These are phyloP conservation scores for Dendrocopos noguchii DNA, from an alignment of 2,113 vertebrate species.

Conservation along the genomic window DNA sequence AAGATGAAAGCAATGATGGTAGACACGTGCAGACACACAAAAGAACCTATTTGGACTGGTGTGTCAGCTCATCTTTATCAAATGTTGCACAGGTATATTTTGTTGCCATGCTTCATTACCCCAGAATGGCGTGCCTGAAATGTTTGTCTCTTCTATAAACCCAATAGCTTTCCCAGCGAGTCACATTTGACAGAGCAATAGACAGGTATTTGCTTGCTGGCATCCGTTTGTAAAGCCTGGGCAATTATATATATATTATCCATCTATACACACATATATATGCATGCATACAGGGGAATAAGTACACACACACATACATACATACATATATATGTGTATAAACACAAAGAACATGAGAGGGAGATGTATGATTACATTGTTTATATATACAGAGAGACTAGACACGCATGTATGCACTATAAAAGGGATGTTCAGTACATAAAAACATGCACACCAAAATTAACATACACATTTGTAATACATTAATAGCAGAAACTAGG, in stretches of 20 bases:
- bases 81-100: conserved; percentile 99
- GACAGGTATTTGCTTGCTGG: conserved; percentile 72
- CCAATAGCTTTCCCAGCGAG: conserved; percentile 78
- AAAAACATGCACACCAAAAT: background rate
- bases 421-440: background rate
- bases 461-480: background rate
- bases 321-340: background rate
- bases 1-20: conserved; percentile 88
- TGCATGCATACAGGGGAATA: background rate
- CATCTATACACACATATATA: background rate
- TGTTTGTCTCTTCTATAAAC: conserved; percentile 94
- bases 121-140: conserved; percentile 96
- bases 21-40: conserved; percentile 92
- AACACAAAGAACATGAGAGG: background rate
- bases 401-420: too few relatives aligned
- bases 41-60: conserved; percentile 98
- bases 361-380: background rate
- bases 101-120: conserved; percentile 99
- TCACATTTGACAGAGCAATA: conserved; percentile 82
- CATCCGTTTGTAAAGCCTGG: conserved; percentile 72
- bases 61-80: conserved; percentile 99
- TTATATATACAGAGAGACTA: background rate
- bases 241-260: conserved; percentile 68
- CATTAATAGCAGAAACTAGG: background rate
- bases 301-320: background rate